Conservation (phyloP, 2,888 invertebrate species). For the Apamea anceps region DNA sequence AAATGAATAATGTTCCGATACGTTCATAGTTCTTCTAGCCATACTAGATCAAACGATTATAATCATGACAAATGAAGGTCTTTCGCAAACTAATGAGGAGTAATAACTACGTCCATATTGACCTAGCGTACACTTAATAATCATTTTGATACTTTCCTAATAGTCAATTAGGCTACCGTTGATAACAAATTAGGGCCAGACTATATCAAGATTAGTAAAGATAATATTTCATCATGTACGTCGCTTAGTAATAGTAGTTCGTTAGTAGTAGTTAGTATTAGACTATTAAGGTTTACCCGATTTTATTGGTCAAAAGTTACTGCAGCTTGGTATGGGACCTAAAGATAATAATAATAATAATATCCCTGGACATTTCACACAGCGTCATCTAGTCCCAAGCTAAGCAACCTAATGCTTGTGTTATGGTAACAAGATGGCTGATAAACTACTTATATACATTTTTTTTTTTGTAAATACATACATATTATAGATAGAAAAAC, state of each 20-base stretch:
- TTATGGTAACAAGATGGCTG: too few relatives aligned
- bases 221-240: not conserved
- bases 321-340: not conserved
- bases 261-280: not conserved
- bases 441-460: too few relatives aligned
- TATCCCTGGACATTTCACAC: too few relatives aligned
- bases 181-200: slow-evolving; percentile 29
- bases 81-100: slow-evolving; percentile 32
- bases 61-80: slow-evolving; percentile 34
- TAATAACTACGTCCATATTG: slow-evolving; percentile 25
- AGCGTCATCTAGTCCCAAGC: too few relatives aligned
- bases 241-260: not conserved
- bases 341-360: too few relatives aligned
- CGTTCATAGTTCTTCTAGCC: not conserved
- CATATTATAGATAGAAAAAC: too few relatives aligned
- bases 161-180: slow-evolving; percentile 25
- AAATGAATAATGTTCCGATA: not conserved
- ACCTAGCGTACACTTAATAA: slow-evolving; percentile 30
- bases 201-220: slow-evolving; percentile 22
- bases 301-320: too few relatives aligned
- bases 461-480: too few relatives aligned
- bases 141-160: slow-evolving; percentile 27
- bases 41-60: not conserved
- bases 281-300: too few relatives aligned
- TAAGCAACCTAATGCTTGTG: too few relatives aligned